Evolutionary conservation across 1,140 invertebrate species (phyloP).

Genomic region (Papilio xuthus): DNA sequence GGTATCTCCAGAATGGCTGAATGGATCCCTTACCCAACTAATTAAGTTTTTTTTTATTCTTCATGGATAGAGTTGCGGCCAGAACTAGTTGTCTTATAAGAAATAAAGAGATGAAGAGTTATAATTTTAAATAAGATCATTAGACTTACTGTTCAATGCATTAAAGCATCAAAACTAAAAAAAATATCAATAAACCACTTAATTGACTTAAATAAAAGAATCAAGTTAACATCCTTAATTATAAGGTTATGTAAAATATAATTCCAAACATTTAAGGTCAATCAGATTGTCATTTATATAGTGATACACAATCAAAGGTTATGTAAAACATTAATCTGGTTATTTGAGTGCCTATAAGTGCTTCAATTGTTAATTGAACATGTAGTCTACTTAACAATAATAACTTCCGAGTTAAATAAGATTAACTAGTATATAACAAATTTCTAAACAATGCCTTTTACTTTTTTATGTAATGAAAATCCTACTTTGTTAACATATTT

Average conservation of each 20-base stretch:
- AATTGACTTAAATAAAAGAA: no score
- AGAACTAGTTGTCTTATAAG: no score
- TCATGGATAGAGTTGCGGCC: no score
- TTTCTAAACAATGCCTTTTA: background rate
- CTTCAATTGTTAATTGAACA: background rate
- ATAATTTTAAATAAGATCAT: background rate
- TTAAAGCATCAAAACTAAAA: background rate
- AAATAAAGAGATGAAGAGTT: no score
- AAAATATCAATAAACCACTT: no score
- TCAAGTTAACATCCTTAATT: no score
- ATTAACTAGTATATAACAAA: background rate
- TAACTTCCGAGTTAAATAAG: constrained; percentile 3
- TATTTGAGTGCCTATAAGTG: constrained; percentile 5
- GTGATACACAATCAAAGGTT: constrained; percentile 7
- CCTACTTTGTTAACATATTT: no score
- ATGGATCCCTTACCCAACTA: no score
- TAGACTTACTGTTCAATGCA: background rate
- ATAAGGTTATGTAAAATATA: no score
- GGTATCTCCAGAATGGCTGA: no score
- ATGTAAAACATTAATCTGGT: background rate
- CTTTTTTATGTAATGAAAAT: background rate
- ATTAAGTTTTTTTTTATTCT: no score
- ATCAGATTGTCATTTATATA: background rate
- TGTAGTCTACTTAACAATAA: background rate
- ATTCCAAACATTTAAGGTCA: no score